Evolutionary conservation across 2,888 invertebrate genomes (phyloP).

Genomic region (Mycalesis mineus): DNA sequence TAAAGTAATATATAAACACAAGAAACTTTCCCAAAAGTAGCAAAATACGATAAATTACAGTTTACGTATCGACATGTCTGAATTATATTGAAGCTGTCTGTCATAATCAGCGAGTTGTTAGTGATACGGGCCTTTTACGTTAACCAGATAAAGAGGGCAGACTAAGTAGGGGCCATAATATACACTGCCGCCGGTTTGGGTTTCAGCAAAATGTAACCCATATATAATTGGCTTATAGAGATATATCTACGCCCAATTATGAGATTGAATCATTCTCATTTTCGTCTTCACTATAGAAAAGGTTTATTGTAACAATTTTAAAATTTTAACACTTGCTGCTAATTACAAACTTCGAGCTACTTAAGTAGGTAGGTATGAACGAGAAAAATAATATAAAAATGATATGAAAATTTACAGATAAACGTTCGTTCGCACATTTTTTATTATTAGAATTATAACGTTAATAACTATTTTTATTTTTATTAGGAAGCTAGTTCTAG

Average conservation of each 20-base stretch:
- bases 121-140: slow-evolving; percentile 38
- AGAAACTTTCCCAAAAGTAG: not conserved
- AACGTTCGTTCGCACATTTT: too few species aligned
- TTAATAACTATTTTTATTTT: too few species aligned
- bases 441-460: too few species aligned
- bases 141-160: slow-evolving; percentile 34
- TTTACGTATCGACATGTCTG: slow-evolving; percentile 33
- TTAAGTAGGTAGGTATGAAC: too few species aligned
- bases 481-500: too few species aligned
- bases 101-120: slow-evolving; percentile 55
- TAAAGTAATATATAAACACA: too few species aligned
- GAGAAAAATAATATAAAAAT: too few species aligned
- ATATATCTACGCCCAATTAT: not conserved
- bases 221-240: not conserved
- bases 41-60: not conserved
- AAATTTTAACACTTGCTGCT: too few species aligned
- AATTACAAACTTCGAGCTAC: too few species aligned
- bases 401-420: too few species aligned
- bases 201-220: not conserved
- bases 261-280: not conserved
- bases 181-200: slow-evolving; percentile 5
- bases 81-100: slow-evolving; percentile 50
- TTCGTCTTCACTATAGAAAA: not conserved
- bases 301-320: not conserved
- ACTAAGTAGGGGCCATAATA: slow-evolving; percentile 9